A percentile compares a stretch with the other conserved stretches of the same genome.
These are phyloP conservation scores for Lepisosteus oculatus DNA, from an alignment of 2,113 vertebrate species.

Conservation along the genomic window DNA sequence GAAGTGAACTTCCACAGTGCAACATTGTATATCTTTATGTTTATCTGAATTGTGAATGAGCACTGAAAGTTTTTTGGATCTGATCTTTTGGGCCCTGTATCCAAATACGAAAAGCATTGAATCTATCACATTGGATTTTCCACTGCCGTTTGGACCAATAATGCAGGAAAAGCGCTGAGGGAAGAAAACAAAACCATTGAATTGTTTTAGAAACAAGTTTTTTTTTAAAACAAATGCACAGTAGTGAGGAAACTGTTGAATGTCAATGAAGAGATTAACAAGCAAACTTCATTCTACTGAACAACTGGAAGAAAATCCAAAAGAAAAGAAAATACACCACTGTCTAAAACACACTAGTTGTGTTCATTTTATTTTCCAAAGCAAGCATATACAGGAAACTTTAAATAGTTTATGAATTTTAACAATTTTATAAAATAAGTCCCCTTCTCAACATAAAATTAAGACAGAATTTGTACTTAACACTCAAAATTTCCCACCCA, in stretches of 20 bases:
- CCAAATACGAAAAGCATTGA: constrained; percentile 99
- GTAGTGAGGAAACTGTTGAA: background rate
- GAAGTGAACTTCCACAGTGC: constrained; percentile 94
- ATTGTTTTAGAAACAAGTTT: constrained; percentile 6
- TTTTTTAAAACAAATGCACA: background rate
- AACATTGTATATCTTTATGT: constrained; percentile 85
- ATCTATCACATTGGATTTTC: constrained; percentile 98
- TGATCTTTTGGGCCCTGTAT: constrained; percentile 96
- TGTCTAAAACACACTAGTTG: background rate
- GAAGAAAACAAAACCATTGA: constrained; percentile 27
- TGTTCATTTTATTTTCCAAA: background rate
- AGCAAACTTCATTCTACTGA: background rate
- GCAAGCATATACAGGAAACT: too few species aligned
- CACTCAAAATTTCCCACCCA: too few species aligned
- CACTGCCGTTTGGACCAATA: constrained; percentile 96
- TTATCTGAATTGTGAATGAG: constrained; percentile 93
- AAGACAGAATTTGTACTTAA: too few species aligned
- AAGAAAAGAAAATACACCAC: background rate
- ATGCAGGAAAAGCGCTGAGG: constrained; percentile 94
- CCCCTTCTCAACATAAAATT: too few species aligned
- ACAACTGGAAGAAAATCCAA: background rate
- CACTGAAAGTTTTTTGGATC: constrained; percentile 95
- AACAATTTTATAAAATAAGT: too few species aligned
- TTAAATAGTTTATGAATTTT: too few species aligned
- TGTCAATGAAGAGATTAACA: background rate